Percentiles rank a stretch among this genome's conserved stretches.
Conservation (phyloP, 2,113 vertebrate species). For the Pluvianellus socialis region DNA sequence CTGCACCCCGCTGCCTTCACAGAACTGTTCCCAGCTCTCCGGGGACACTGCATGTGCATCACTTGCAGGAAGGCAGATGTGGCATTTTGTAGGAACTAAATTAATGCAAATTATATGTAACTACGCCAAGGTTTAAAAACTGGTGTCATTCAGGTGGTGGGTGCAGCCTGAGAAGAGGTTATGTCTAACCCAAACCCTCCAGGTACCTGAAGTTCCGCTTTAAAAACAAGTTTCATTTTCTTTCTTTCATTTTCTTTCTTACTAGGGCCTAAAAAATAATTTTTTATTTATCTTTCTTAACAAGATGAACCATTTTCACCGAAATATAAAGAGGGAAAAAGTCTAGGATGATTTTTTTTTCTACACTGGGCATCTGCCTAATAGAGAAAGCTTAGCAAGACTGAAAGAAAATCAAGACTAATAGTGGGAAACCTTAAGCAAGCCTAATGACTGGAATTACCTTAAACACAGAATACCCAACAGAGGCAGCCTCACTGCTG, state of each 20-base stretch:
- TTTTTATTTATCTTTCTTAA: background rate
- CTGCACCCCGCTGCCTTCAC: background rate
- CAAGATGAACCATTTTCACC: background rate
- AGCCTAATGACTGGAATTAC: background rate
- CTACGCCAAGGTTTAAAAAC: background rate
- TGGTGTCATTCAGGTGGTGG: background rate
- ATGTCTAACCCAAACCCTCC: background rate
- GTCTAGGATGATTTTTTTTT: background rate
- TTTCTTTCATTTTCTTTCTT: background rate
- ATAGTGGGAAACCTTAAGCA: background rate
- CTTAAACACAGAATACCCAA: background rate
- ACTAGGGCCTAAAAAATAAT: background rate
- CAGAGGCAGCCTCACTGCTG: background rate
- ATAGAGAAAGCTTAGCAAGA: background rate
- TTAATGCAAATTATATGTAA: background rate
- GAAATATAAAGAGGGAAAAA: background rate
- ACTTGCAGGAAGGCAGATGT: background rate
- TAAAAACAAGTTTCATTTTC: background rate
- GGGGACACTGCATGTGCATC: background rate
- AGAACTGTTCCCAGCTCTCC: background rate
- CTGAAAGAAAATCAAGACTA: background rate
- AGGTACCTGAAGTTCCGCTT: background rate
- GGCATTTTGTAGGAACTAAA: background rate
- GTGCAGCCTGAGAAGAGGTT: conserved; percentile 2
- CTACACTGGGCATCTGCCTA: background rate